A percentile compares a stretch with the other conserved stretches of the same genome.
These are phyloP conservation scores for Synergus itoensis DNA, from an alignment of 2,888 invertebrate genomes.

Conservation along the genomic window DNA sequence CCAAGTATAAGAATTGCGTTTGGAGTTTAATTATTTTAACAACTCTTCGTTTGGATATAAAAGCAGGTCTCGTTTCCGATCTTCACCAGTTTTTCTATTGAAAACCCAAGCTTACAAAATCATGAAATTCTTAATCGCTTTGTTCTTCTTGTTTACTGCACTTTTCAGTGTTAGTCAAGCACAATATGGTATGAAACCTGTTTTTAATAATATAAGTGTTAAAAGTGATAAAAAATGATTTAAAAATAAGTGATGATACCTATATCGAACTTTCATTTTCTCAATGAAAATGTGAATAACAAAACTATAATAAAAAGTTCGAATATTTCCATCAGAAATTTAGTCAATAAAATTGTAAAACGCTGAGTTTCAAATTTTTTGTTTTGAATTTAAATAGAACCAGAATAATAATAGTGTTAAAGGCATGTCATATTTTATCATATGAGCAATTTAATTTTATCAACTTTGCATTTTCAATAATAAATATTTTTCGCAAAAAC, in stretches of 20 bases:
- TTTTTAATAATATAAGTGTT: neutral
- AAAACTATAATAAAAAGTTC: too few species aligned
- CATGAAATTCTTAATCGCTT: conserved; percentile 1
- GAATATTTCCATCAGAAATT: too few species aligned
- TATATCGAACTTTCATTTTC: too few species aligned
- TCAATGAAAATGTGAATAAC: too few species aligned
- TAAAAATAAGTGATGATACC: neutral
- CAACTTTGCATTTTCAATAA: too few species aligned
- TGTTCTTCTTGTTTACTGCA: neutral
- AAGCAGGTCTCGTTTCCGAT: neutral
- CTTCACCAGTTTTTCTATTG: neutral
- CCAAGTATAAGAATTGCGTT: neutral
- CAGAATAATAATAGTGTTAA: too few species aligned
- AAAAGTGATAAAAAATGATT: neutral
- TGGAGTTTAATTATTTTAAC: neutral
- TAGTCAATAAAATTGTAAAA: too few species aligned
- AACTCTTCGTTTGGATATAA: conserved; percentile 1
- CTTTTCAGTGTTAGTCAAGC: neutral
- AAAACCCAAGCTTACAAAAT: neutral
- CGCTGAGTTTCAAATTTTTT: too few species aligned
- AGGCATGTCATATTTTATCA: too few species aligned
- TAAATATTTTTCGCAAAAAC: too few species aligned
- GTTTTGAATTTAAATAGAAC: too few species aligned
- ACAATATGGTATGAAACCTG: neutral
- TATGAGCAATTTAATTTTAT: too few species aligned